Evolutionary conservation across 2,113 vertebrate genomes (phyloP).

Genomic region (Thalassarche chlororhynchos): DNA sequence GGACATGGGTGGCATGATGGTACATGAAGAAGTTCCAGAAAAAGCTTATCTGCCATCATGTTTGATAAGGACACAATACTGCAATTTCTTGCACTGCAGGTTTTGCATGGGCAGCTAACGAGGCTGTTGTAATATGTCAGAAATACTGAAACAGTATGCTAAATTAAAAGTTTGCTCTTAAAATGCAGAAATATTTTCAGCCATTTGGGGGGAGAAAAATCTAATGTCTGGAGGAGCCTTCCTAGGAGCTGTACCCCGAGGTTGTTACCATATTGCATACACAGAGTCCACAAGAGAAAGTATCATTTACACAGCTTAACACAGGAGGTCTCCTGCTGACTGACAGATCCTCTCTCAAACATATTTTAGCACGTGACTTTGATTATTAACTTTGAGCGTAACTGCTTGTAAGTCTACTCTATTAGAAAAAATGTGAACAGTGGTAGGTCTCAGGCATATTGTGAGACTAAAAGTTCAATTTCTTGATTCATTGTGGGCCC

Average conservation of each 20-base stretch:
- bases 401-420: not conserved
- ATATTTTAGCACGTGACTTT: not conserved
- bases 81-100: not conserved
- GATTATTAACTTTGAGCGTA: not conserved
- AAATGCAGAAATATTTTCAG: not conserved
- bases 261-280: no score
- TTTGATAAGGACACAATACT: not conserved
- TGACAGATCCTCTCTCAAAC: not conserved
- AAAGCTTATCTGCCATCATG: not conserved
- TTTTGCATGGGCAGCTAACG: not conserved
- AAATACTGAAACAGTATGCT: not conserved
- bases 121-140: not conserved
- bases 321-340: not conserved
- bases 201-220: not conserved
- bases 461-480: not conserved
- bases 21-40: not conserved
- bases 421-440: not conserved
- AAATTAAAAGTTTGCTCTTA: not conserved
- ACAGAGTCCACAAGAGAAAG: not conserved
- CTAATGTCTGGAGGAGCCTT: not conserved
- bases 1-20: not conserved
- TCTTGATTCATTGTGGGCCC: not conserved
- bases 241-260: not conserved
- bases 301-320: not conserved
- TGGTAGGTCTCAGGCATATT: not conserved